Evolutionary conservation across 2,888 invertebrate species (phyloP).

Genomic region (Epirrhoe tristata): DNA sequence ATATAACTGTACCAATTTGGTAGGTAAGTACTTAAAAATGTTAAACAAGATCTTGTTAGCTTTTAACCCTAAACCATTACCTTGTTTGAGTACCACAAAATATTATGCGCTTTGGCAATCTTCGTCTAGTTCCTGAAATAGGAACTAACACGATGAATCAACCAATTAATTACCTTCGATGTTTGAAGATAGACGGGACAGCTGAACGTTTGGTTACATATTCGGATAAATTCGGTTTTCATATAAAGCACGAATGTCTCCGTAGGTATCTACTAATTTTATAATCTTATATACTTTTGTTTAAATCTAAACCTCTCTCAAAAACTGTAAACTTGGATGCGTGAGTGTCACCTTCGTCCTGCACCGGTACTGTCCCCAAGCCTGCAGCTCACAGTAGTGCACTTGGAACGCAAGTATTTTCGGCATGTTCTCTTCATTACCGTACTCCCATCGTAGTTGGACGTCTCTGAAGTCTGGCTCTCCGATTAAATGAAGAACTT

Average conservation of each 20-base stretch:
- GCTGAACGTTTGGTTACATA: too few relatives aligned
- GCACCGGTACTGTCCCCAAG: conserved; percentile 92
- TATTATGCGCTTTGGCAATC: too few relatives aligned
- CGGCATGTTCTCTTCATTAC: conserved; percentile 65
- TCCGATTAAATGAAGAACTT: conserved; percentile 86
- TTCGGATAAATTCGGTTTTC: too few relatives aligned
- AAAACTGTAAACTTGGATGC: not conserved
- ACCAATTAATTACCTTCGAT: too few relatives aligned
- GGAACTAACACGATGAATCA: too few relatives aligned
- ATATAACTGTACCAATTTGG: not conserved
- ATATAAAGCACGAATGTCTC: too few relatives aligned
- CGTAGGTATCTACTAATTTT: too few relatives aligned
- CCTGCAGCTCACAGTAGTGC: conserved; percentile 92
- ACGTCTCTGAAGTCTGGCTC: conserved; percentile 89
- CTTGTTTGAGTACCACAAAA: too few relatives aligned
- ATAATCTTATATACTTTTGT: too few relatives aligned
- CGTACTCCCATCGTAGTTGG: conserved; percentile 87
- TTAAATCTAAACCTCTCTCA: not conserved
- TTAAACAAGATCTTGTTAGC: not conserved
- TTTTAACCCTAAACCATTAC: too few relatives aligned
- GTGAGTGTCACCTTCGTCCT: conserved; percentile 83
- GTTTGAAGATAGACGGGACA: too few relatives aligned
- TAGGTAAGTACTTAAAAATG: not conserved
- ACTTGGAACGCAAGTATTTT: conserved; percentile 88
- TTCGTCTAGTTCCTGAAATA: too few relatives aligned